Base-by-base conservation (phyloP, 2,797 vertebrate species). In the Typhlichthys eigenmanni region DNA sequence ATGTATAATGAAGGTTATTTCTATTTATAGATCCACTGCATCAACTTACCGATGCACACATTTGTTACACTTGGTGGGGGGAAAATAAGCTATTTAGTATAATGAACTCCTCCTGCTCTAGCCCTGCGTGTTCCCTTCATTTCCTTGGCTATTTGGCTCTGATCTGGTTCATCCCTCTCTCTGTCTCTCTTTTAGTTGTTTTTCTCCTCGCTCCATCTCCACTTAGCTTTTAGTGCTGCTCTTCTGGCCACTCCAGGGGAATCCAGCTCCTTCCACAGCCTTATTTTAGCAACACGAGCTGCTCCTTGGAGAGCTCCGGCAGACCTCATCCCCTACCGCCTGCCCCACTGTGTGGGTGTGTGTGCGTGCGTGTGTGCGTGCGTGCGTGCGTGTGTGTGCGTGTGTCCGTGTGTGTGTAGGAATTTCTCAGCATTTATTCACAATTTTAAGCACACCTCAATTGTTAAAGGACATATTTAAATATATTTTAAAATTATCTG, bases 221-320 rank as follows among this genome's bases (percentile, higher is more conserved):
- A 89, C 83, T 90, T 88, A 89, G 86, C 85, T 89, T 88, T 89
- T 89, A 89, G 86, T 89, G 86, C 86, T 90, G 85, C 84, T 85
- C 76, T 78, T 72, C 75, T 76, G 74, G 80, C 77, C 87, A 85
- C 84, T 86, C 88, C 79, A 81, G 87, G 87, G 88, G 81, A 88
- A 87, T 85, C 84, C 85, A 80, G 68, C 84, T 87, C 86, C 87
- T 87, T 87, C 83, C 78, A 88, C 80, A 14, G 76, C 79, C 87
- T 87, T 90, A 87, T 90, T 90, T 90, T 89, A 90, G 89, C 84
- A 87, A 81, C 85, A 88, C 80, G 76, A 76, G 82, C 78, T 60
- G 81, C 64, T 85, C 86, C 83, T 83, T 45, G 47, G 86, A 88
- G 85, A 85, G 68, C 62, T 5, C 67, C 80, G 83, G 83, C 81